phyloP scores from a whole-genome alignment of 2,888 invertebrate species.

The Rhaphigaster nebulosa region DNA sequence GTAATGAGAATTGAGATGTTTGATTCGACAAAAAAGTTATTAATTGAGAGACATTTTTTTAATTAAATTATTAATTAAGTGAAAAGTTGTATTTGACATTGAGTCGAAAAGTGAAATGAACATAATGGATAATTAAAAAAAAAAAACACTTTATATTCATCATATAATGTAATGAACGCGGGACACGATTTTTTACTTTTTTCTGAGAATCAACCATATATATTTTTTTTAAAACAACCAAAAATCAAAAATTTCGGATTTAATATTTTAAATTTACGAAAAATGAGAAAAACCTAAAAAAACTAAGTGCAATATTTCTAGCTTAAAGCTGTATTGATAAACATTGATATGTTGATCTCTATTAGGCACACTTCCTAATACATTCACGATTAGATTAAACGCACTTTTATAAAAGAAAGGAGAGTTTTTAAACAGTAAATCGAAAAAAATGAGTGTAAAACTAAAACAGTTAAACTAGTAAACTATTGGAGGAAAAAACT shows the following conservation, averaged over 20 bases:
- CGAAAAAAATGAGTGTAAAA: neutral
- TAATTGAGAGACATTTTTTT: no score
- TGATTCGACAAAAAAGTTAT: no score
- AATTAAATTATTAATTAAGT: no score
- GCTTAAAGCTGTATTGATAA: neutral
- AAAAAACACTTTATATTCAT: no score
- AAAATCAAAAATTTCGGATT: neutral
- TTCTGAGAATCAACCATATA: no score
- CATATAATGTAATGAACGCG: no score
- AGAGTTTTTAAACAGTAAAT: neutral
- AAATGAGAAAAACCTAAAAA: neutral
- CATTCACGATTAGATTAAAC: neutral
- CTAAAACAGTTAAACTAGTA: neutral
- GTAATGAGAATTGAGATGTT: no score
- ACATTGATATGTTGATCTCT: neutral
- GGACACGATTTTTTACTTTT: no score
- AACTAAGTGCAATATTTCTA: neutral
- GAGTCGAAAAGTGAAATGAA: no score
- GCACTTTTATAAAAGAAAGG: neutral
- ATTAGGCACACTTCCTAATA: neutral
- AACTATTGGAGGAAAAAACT: neutral
- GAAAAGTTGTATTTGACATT: no score
- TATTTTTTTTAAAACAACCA: neutral
- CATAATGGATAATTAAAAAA: no score
- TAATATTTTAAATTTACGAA: neutral